phyloP scores from a whole-genome alignment of 2,113 vertebrate genomes.

The Neolamprologus variostigma region DNA sequence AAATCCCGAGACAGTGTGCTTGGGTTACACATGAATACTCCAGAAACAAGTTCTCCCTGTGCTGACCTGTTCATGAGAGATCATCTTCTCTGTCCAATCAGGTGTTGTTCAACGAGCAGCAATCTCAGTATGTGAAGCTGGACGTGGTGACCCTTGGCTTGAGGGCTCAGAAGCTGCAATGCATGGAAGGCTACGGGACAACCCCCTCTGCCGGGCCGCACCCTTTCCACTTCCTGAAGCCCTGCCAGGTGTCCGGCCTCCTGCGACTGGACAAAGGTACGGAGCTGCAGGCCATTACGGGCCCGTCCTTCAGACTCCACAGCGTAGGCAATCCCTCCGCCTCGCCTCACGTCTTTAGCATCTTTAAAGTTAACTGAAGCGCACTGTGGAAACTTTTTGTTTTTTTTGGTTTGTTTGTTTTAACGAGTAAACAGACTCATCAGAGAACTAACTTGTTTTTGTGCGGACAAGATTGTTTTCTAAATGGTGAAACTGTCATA shows the following conservation, averaged over 20 bases:
- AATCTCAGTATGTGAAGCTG: slow-evolving; percentile 85
- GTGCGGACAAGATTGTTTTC: background rate
- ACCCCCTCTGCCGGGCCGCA: slow-evolving; percentile 74
- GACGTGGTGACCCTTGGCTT: slow-evolving; percentile 73
- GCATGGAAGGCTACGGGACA: slow-evolving; percentile 83
- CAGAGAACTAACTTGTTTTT: background rate
- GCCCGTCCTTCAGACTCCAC: slow-evolving; percentile 75
- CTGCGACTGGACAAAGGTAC: slow-evolving; percentile 72
- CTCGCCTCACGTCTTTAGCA: slow-evolving; percentile 82
- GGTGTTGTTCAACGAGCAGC: slow-evolving; percentile 86
- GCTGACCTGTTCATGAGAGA: background rate
- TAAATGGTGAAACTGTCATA: background rate
- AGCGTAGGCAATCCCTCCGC: slow-evolving; percentile 58
- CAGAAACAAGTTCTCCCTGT: background rate
- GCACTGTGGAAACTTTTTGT: background rate
- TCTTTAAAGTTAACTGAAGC: slow-evolving; percentile 84
- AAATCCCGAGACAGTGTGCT: background rate
- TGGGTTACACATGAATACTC: background rate
- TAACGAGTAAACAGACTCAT: background rate
- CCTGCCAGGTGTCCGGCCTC: slow-evolving; percentile 85
- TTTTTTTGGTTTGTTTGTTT: background rate
- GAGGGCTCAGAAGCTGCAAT: slow-evolving; percentile 76
- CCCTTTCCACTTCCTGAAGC: slow-evolving; percentile 77
- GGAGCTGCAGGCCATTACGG: slow-evolving; percentile 75
- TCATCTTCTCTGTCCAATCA: slow-evolving; percentile 20